Conservation (phyloP, 2,113 vertebrate genomes). For the Lanius collurio region DNA sequence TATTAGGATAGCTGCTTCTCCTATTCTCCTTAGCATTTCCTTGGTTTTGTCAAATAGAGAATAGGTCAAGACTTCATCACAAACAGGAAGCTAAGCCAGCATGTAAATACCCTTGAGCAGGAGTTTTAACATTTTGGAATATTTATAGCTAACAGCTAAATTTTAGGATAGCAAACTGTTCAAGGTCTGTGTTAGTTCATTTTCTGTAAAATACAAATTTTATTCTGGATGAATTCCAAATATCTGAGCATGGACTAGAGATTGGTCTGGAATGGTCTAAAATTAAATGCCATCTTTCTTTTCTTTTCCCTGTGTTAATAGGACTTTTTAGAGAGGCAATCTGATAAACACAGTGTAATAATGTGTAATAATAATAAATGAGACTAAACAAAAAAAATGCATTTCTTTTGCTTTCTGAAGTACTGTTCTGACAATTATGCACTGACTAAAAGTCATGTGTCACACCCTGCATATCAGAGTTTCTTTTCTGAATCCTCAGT, state of each 20-base stretch:
- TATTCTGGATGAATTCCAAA: constrained; percentile 14
- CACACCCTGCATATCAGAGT: background rate
- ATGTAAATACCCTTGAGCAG: constrained; percentile 5
- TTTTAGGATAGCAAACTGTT: constrained; percentile 30
- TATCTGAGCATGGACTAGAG: background rate
- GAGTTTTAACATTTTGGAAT: constrained; percentile 18
- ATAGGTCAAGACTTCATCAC: background rate
- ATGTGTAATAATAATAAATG: background rate
- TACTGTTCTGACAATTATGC: background rate
- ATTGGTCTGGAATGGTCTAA: constrained; percentile 4
- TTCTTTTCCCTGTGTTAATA: background rate
- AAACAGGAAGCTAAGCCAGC: background rate
- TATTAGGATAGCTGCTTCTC: constrained; percentile 31
- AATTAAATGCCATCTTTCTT: background rate
- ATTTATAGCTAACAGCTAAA: constrained; percentile 29
- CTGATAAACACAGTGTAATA: background rate
- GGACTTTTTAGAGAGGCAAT: background rate
- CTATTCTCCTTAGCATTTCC: background rate
- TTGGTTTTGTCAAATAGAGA: background rate
- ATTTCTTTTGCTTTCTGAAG: background rate
- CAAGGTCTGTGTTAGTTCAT: background rate
- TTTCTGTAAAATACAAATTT: background rate
- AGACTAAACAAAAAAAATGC: background rate
- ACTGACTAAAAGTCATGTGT: background rate
- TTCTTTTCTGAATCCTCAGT: background rate